A percentile compares a stretch with the other conserved stretches of the same genome.
phyloP scores from a whole-genome alignment of 1,140 invertebrate species.

The Episyrphus balteatus region DNA sequence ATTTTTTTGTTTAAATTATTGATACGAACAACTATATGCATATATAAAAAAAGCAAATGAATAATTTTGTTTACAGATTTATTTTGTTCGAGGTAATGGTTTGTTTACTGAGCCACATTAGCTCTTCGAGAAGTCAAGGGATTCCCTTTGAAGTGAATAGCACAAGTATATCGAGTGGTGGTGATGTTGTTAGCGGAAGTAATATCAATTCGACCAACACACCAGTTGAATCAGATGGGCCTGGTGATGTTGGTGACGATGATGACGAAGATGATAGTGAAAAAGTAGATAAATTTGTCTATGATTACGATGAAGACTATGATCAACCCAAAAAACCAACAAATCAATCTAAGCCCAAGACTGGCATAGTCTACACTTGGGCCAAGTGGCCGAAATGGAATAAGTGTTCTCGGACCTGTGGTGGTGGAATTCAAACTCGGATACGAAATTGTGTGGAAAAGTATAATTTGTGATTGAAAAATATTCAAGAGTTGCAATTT shows the following conservation, averaged over 20 bases:
- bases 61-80: too few relatives aligned
- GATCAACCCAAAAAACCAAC: conserved; percentile 1
- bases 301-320: background rate
- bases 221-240: background rate
- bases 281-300: conserved; percentile 6
- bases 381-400: conserved; percentile 25
- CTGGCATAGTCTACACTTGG: conserved; percentile 19
- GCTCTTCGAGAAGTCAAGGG: background rate
- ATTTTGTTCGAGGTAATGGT: too few relatives aligned
- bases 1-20: too few relatives aligned
- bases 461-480: conserved; percentile 6
- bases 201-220: background rate
- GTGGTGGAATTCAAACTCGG: conserved; percentile 13
- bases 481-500: background rate
- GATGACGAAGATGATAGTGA: conserved; percentile 17
- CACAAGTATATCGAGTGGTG: background rate
- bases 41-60: too few relatives aligned
- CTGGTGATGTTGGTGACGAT: conserved; percentile 1
- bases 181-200: background rate
- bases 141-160: background rate
- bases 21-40: too few relatives aligned
- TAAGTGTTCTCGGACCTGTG: conserved; percentile 19
- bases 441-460: conserved; percentile 18
- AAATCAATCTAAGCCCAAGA: conserved; percentile 9
- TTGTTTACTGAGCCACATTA: too few relatives aligned